Evolutionary conservation across 2,113 vertebrate genomes (phyloP), one percentile per base, ranked within the genome.

Genomic region (Seriola rivoliana): DNA sequence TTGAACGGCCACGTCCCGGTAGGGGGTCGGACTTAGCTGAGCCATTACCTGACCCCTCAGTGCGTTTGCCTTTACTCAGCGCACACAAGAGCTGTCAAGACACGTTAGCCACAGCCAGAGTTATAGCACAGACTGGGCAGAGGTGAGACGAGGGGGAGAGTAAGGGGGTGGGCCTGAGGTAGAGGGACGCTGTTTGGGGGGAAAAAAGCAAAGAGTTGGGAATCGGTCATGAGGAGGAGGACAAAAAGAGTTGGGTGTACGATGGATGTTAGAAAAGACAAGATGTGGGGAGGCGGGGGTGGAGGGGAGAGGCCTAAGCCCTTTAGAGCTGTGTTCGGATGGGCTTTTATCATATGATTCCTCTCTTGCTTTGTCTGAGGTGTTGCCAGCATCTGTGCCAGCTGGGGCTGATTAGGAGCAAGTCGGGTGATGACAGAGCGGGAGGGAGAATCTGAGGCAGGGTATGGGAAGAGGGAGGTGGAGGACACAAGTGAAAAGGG

Each of bases 1-100:
- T 87, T 91, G 71, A 93, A 91, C 73, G 87, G 91, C 84, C 89
- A 89, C 44, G 59, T 90, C 85, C 81, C 69, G 68, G 83, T 52
- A 75, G 92, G 92, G 89, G 91, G 90, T 81, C 8, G 57, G 59
- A 52, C 57, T 82, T 58, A 34, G 64, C 83, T 75, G 59, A 80
- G 89, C 78, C 83, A 85, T 84, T 92, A 92, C 90, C 85, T 88
- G 88, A 92, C 91, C 89, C 66, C 32, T 58, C 69, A 76, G 77
- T 85, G 73, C 78, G 76, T 75, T 88, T 80, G 73, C 76, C 74
- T 90, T 87, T 87, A 81, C 73, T 91, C 67, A 38, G 82, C 42
- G 75, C 58, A 93, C 91, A 90, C 69, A 91, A 79, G 81, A 89
- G 77, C 89, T 93, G 91, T 93, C 92, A 91, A 68, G 88, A 86